Base-by-base conservation (phyloP, 2,113 vertebrate species). In the Stegastes partitus region DNA sequence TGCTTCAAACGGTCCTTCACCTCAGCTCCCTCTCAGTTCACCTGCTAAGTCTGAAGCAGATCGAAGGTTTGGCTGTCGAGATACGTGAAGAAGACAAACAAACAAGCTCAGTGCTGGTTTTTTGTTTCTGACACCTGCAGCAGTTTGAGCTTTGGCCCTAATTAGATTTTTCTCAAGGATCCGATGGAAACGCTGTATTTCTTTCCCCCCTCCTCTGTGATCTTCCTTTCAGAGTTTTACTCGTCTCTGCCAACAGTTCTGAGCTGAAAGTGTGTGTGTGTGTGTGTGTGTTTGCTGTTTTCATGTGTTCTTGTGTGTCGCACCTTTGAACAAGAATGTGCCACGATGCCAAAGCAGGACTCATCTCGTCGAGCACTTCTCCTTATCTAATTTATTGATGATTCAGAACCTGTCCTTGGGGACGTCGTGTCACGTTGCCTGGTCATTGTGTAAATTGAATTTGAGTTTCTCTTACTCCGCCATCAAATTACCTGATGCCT, bases 351-450 rank as follows among this genome's bases (percentile, higher is more conserved):
- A 69, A 67, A 69, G 70, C 39, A 42, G 37, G 23, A 66, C 26
- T 62, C 42, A 55, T 81, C 42, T 67, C 55, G 61, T 80, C 26
- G 76, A 57, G 62, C 54, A 23, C 72, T 70, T 54, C 71, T 74
- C 22, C 70, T 87, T 69, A 85, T 90, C 68, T 87, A 44, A 87
- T 89, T 84, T 87, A 82, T 39, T 44, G 81, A 83, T 87, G 82
- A 78, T 71, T 88, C 74, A 69, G 59, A 57, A 42, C 86, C 90
- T 92, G 91, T 92, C 93, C 91, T 89, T 92, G 88, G 78, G 64
- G 81, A 81, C 19, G 61, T 58, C 73, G 58, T 74, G 57, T 80
- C 71, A 69, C 21, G 6, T 55, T 59, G 79, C 81, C 84, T 76
- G 34, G 77, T 83, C 70, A 49, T 73, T 77, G 87, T 73, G 62